These are phyloP conservation scores for Gyrodactylus salaris DNA, from an alignment of 1,140 invertebrate species.

Conservation along the genomic window DNA sequence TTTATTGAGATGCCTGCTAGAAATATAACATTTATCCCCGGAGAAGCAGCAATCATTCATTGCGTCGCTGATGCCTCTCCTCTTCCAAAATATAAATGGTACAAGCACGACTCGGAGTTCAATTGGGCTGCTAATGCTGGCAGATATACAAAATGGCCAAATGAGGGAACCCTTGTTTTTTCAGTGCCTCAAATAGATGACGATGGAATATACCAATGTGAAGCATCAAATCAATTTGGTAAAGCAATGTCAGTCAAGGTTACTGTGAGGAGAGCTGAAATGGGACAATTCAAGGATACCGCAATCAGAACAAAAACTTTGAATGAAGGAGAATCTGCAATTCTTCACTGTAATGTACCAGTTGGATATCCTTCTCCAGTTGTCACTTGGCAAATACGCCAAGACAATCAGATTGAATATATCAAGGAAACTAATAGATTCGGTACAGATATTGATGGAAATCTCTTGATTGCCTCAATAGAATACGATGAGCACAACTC, in stretches of 20 bases:
- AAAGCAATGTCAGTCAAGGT: constrained; percentile 1
- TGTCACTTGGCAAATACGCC: neutral
- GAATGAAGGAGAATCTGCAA: neutral
- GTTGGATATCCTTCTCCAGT: neutral
- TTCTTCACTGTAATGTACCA: neutral
- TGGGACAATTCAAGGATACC: neutral
- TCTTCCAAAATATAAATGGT: constrained; percentile 2
- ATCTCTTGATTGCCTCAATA: neutral
- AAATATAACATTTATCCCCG: neutral
- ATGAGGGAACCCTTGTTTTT: constrained; percentile 2
- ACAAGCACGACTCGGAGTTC: constrained; percentile 2
- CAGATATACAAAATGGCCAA: constrained; percentile 4
- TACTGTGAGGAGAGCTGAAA: constrained; percentile 4
- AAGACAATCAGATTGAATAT: neutral
- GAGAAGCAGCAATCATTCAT: neutral
- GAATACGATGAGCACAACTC: neutral
- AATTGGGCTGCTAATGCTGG: constrained; percentile 3
- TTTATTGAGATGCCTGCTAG: neutral
- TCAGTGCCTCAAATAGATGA: neutral
- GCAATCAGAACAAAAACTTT: neutral
- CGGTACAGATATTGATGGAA: constrained; percentile 2
- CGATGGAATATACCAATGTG: constrained; percentile 7
- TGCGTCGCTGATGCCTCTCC: neutral
- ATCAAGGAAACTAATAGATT: neutral
- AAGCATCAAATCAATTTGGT: neutral